Evolutionary conservation across 2,888 invertebrate genomes (phyloP).

Genomic region (Epinotia brunnichana): DNA sequence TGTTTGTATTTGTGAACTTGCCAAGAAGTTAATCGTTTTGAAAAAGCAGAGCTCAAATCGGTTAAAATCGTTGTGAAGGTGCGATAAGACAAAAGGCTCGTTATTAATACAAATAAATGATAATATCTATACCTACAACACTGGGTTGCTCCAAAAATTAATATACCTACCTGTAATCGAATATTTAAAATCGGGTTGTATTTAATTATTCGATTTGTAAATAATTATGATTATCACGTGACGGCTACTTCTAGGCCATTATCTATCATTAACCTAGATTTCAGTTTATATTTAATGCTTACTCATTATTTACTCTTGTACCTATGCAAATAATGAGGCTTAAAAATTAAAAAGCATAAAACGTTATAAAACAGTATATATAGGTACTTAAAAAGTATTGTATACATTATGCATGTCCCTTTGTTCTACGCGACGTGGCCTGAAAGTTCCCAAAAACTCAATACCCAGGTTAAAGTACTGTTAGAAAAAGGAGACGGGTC

Average conservation of each 20-base stretch:
- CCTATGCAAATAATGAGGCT: no score
- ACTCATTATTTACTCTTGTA: not conserved
- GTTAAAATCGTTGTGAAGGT: no score
- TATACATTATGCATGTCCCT: no score
- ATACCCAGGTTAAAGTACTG: not conserved
- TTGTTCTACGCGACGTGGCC: not conserved
- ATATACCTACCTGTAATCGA: not conserved
- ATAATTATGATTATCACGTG: not conserved
- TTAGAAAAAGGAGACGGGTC: not conserved
- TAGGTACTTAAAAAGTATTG: no score
- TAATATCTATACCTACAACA: no score
- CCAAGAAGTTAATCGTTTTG: no score
- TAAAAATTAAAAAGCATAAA: no score
- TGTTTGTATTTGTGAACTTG: no score
- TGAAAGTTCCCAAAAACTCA: not conserved
- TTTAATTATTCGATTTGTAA: not conserved
- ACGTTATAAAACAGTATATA: no score
- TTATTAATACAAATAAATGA: no score
- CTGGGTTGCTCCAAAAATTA: not conserved
- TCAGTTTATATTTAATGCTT: not conserved
- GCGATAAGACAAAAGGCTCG: no score
- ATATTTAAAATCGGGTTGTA: not conserved
- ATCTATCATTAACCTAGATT: conserved; percentile 1
- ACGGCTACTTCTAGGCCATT: not conserved
- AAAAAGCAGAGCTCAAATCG: no score